Percentiles rank a stretch among this genome's conserved stretches.
Evolutionary conservation across 2,113 vertebrate species (phyloP).

Genomic region (Capreolus pygargus): DNA sequence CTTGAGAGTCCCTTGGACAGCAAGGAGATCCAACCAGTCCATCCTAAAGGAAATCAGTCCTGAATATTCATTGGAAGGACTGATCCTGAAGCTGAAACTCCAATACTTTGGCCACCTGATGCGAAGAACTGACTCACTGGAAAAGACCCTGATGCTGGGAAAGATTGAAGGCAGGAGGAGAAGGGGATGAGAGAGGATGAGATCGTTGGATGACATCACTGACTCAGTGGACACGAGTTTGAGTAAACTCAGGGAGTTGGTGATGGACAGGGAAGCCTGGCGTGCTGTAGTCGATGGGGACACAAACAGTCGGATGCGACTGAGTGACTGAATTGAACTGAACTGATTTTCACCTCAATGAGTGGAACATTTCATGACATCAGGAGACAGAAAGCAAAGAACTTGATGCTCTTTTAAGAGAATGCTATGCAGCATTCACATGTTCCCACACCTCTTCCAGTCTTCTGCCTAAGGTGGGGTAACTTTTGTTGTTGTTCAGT

Average conservation of each 20-base stretch:
- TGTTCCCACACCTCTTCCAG: neutral
- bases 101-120: neutral
- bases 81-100: neutral
- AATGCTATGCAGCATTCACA: neutral
- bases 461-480: neutral
- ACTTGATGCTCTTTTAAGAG: too few relatives aligned
- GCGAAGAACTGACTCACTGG: too few relatives aligned
- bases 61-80: neutral
- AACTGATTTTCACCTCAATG: neutral
- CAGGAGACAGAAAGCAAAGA: neutral
- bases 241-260: neutral
- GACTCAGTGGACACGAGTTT: neutral
- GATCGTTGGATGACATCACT: neutral
- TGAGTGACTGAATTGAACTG: neutral
- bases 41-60: neutral
- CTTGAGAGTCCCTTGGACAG: neutral
- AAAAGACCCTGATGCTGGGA: neutral
- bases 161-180: neutral
- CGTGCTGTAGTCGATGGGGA: rapidly evolving
- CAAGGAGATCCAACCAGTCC: neutral
- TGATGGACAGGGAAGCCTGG: neutral
- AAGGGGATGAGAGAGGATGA: neutral
- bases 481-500: neutral
- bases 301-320: rapidly evolving
- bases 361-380: neutral